Evolutionary conservation across 2,797 vertebrate species (phyloP), one percentile per base, ranked within the genome.

Genomic region (Aselliscus stoliczkanus): DNA sequence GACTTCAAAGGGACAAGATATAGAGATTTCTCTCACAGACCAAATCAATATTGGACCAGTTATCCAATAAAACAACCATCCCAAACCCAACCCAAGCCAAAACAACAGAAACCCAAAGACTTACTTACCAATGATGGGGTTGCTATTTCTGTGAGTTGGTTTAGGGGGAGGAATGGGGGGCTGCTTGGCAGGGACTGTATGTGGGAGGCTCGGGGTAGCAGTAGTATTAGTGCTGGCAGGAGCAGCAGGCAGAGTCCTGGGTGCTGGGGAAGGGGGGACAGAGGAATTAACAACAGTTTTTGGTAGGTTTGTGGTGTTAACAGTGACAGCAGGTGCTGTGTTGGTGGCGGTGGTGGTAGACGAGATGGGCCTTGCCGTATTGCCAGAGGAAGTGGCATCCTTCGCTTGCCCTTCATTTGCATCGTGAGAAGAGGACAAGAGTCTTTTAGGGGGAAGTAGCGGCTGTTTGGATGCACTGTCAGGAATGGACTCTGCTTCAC

Each of bases 121-220:
- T 75, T 94, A 98, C 99, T 99, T 97, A 99, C 99, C 99, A 97
- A 99, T 98, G 93, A 99, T 98, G 2, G 99, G 98, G 62, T 98
- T 98, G 97, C 99, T 99, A 83, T 98, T 99, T 97, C 99, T 99
- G 98, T 99, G 99, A 97, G 98, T 70, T 0, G 99, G 99, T 93
- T 99, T 99, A 96, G 99, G 99, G 29, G 99, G 99, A 62, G 99
- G 99, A 58, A 99, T 2, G 0, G 99, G 99, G 5, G 99, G 99
- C 96, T 99, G 99, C 97, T 99, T 99, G 97, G 98, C 94, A 95
- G 96, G 98, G 72, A 76, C 98, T 0, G 56, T 96, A 81, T 97
- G 98, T 97, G 98, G 92, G 56, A 98, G 73, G 72, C 89, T 98
- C 0, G 94, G 93, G 20, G 98, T 54, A 83, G 97, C 95, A 97